Percentiles rank a stretch among this genome's conserved stretches.
phyloP scores from a whole-genome alignment of 2,113 vertebrate species.

The Apteryx mantelli region DNA sequence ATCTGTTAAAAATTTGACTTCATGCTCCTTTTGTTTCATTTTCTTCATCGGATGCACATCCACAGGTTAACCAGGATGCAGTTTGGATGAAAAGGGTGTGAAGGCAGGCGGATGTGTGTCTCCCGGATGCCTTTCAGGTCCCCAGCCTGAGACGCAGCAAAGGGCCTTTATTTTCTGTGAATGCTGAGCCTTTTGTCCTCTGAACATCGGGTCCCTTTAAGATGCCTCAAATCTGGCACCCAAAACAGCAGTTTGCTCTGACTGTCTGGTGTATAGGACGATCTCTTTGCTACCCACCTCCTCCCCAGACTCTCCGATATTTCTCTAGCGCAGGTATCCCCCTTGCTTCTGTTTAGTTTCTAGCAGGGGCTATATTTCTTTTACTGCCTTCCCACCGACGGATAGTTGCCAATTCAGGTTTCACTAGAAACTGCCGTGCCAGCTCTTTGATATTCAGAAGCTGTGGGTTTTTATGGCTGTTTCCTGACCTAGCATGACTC shows the following conservation, averaged over 20 bases:
- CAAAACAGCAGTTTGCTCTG: neutral
- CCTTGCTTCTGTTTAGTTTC: neutral
- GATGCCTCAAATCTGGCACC: neutral
- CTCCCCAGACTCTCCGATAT: neutral
- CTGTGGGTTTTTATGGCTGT: conserved; percentile 23
- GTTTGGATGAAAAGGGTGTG: neutral
- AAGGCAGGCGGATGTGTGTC: neutral
- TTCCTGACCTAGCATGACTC: conserved; percentile 50
- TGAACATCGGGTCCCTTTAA: neutral
- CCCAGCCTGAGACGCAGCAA: neutral
- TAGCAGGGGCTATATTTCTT: neutral
- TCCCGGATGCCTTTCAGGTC: neutral
- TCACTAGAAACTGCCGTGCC: neutral
- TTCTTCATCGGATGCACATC: neutral
- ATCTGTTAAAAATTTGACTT: neutral
- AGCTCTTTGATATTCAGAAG: conserved; percentile 41
- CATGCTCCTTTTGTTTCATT: neutral
- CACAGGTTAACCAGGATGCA: neutral
- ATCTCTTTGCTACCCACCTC: neutral
- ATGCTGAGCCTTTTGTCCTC: neutral
- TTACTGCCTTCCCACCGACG: neutral
- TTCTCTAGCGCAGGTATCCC: neutral
- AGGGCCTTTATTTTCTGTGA: neutral
- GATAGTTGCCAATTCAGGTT: conserved; percentile 24
- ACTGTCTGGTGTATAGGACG: neutral